Evolutionary conservation across 1,140 invertebrate species (phyloP), one percentile per base, ranked within the genome.

Genomic region (Agraylea sexmaculata): DNA sequence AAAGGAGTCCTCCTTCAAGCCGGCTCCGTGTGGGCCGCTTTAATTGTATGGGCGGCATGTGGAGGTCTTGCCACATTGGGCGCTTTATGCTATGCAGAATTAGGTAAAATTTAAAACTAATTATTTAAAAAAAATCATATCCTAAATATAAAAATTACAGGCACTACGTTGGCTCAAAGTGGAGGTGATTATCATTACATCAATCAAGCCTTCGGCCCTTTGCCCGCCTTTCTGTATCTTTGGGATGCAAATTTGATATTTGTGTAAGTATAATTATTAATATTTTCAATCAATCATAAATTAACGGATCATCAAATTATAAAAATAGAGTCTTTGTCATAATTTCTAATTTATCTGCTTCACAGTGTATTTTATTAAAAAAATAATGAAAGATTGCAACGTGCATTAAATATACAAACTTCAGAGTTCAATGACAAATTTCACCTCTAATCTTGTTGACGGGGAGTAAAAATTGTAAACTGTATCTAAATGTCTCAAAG

Each of bases 181-280:
- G 90, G 90, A 1, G 90, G 89, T 4, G 90, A 94, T 62, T 94
- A 94, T 59, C 85, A 88, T 5, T 95, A 94, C 52, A 89, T 93
- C 46, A 72, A 78, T 53, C 83, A 87, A 56, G 81, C 90, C 0
- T 95, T 89, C 59, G 93, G 93, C n/a, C 74, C 85, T 12, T 60
- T 97, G 20, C 85, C 88, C 7, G 89, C 89, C 2, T 98, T 97
- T 62, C 66, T 97, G 4, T 94, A 91, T 57, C 66, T 96, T 2
- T 96, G 90, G 89, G 89, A 82, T 57, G 80, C 82, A 12, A 82
- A 80, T 64, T 68, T 85, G 49, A 77, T 85, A 40, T 82, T 84
- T 68, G 81, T 84, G 78, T 82, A 62, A 69, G 77, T 76, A 47
- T 38, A 40, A 43, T 20, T 42, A 4, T 16, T 31, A 8, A 31